These are phyloP conservation scores for Dinothrombium tinctorium DNA, from an alignment of 1,140 invertebrate genomes.

Conservation along the genomic window DNA sequence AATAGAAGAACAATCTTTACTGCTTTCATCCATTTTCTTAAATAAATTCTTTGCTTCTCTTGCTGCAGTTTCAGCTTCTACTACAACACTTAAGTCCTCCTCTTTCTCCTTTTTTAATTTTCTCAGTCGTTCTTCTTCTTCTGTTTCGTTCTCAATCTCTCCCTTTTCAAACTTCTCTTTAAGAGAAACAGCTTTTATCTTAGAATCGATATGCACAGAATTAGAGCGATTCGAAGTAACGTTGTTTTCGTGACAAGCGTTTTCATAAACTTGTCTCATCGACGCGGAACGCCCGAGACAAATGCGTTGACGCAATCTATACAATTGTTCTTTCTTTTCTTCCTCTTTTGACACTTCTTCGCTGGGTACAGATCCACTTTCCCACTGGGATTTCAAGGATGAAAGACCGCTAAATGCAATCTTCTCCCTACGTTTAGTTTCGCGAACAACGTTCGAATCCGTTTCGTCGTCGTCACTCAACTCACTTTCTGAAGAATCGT, in stretches of 20 bases:
- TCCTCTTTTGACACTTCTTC: neutral
- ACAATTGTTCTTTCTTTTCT: constrained; percentile 55
- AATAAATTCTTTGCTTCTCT: constrained; percentile 53
- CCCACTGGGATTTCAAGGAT: constrained; percentile 31
- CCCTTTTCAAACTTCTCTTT: constrained; percentile 63
- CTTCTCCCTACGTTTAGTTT: constrained; percentile 20
- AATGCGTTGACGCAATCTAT: constrained; percentile 35
- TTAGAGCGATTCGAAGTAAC: neutral
- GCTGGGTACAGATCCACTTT: constrained; percentile 19
- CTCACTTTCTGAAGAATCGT: constrained; percentile 13
- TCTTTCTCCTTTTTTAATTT: constrained; percentile 28
- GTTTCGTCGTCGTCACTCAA: constrained; percentile 13
- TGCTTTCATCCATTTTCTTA: constrained; percentile 48
- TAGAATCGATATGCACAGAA: constrained; percentile 23
- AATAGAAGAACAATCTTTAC: no score
- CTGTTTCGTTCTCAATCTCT: constrained; percentile 25
- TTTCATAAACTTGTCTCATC: constrained; percentile 68
- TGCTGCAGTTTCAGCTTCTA: constrained; percentile 28
- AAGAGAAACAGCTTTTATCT: constrained; percentile 38
- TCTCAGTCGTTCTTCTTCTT: constrained; percentile 27
- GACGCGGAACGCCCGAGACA: constrained; percentile 15
- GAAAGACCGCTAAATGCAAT: constrained; percentile 49
- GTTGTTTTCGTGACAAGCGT: constrained; percentile 23
- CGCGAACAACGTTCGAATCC: constrained; percentile 13
- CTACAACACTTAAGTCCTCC: constrained; percentile 52